A percentile compares a stretch with the other conserved stretches of the same genome.
Conservation (phyloP, 2,797 vertebrate genomes). For the Streptopelia turtur region DNA sequence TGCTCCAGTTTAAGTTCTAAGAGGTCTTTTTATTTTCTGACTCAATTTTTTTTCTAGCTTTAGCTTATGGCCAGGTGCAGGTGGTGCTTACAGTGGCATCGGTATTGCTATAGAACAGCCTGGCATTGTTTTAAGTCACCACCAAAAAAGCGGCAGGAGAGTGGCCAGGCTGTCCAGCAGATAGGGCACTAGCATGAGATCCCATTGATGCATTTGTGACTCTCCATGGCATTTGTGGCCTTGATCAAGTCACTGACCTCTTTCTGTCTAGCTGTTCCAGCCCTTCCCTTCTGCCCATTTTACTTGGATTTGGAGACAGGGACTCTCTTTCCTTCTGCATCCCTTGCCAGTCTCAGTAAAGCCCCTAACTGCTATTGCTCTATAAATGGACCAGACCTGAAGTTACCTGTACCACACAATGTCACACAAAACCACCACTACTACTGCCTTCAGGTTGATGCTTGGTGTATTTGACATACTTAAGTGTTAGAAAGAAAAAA, state of each 20-base stretch:
- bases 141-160: neutral
- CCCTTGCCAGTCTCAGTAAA: neutral
- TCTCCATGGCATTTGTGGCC: neutral
- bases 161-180: neutral
- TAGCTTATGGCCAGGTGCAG: neutral
- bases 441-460: neutral
- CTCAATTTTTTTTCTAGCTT: neutral
- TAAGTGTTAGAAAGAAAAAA: rapidly evolving
- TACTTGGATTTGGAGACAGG: neutral
- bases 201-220: neutral
- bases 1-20: neutral
- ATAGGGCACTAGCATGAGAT: neutral
- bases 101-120: neutral
- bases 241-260: neutral
- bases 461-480: neutral
- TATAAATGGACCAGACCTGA: neutral
- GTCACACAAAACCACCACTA: neutral
- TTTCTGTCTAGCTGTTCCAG: neutral
- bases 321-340: neutral
- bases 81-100: neutral
- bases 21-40: constrained; percentile 31
- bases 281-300: neutral
- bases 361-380: neutral
- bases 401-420: neutral
- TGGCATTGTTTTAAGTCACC: neutral